A percentile compares a stretch with the other conserved stretches of the same genome.
Evolutionary conservation across 1,140 invertebrate genomes (phyloP).

Genomic region (Chlorops oryzae): DNA sequence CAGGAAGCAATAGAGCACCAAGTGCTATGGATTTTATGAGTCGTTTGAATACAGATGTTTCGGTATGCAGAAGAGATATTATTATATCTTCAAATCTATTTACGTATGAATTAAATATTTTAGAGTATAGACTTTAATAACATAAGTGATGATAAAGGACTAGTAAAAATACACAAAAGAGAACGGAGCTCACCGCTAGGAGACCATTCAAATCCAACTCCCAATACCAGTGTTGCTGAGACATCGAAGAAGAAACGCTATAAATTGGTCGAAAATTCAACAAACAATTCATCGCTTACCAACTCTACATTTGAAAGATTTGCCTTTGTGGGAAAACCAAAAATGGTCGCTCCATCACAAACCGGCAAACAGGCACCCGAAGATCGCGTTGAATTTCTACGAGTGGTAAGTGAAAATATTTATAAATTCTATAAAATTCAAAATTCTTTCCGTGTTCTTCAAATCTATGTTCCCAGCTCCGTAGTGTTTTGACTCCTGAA

Average conservation of each 20-base stretch:
- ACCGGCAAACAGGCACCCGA: slow-evolving; percentile 23
- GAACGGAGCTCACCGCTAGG: slow-evolving; percentile 32
- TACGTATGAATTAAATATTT: too few species aligned
- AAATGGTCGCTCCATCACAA: too few species aligned
- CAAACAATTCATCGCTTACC: slow-evolving; percentile 12
- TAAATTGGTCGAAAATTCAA: slow-evolving; percentile 25
- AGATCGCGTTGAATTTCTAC: slow-evolving; percentile 42
- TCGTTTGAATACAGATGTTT: slow-evolving; percentile 49
- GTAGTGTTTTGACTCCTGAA: slow-evolving; percentile 45
- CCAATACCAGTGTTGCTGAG: not conserved
- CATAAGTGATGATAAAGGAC: not conserved
- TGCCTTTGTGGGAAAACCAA: not conserved
- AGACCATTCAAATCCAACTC: slow-evolving; percentile 6
- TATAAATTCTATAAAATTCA: not conserved
- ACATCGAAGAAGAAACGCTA: slow-evolving; percentile 28
- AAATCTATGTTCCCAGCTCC: slow-evolving; percentile 26
- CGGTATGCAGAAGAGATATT: slow-evolving; percentile 14
- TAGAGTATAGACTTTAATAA: too few species aligned
- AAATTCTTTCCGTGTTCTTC: slow-evolving; percentile 46
- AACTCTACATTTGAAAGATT: too few species aligned
- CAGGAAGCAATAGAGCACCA: slow-evolving; percentile 42
- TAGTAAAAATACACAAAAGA: slow-evolving; percentile 41
- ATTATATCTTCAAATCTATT: not conserved
- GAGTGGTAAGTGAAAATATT: slow-evolving; percentile 17
- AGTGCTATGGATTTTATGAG: slow-evolving; percentile 53